Base-by-base conservation (phyloP, 2,113 vertebrate genomes). In the Atrichornis clamosus region DNA sequence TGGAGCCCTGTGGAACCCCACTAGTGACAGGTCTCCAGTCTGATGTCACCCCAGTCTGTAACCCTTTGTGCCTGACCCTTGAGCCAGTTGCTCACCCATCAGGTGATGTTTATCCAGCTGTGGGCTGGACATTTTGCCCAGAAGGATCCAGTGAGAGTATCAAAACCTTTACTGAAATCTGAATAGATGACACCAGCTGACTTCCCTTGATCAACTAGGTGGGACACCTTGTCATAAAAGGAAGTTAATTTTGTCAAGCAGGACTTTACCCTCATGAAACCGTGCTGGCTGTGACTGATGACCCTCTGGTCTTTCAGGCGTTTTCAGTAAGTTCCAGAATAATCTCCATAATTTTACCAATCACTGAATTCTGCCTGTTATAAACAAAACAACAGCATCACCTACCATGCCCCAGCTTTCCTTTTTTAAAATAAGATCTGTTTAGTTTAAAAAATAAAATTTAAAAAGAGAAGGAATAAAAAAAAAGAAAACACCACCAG, bases 361-460 rank as follows among this genome's bases (percentile, higher is more conserved):
- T 59, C 62, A 33, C 8, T 63, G 32, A 62, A 41, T 69, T 76
- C 22, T 76, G 22, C 9, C 22, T 53, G 42, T 85, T 79, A 5
- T 70, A 82, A 84, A 55, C 13, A 35, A 75, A 90, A 32, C 4
- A 33, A 42, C 69, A 69, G 1, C 17, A 59, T 23, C 10, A 72
- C 15, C 6, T 7, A 11, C 2, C 12, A 3, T 4, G 20, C 5
- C 2, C 8, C 21, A 80, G 17, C 15, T 13, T 68, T 63, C 15
- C 5, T 58, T 70, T 75, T 63, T 24, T 55, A 58, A 78, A 67
- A 46, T 55, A 47, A 47, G 60, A 35, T 5, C 4, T 16, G 44
- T 39, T 27, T 13, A 9, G 6, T 76, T 83, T 13, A 56, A 74
- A 73, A 64, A 52, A 11, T 1, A 22, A 35, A n/a, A 32, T 42